These are phyloP conservation scores for Nomada flava DNA, from an alignment of 2,888 invertebrate genomes.

Conservation along the genomic window DNA sequence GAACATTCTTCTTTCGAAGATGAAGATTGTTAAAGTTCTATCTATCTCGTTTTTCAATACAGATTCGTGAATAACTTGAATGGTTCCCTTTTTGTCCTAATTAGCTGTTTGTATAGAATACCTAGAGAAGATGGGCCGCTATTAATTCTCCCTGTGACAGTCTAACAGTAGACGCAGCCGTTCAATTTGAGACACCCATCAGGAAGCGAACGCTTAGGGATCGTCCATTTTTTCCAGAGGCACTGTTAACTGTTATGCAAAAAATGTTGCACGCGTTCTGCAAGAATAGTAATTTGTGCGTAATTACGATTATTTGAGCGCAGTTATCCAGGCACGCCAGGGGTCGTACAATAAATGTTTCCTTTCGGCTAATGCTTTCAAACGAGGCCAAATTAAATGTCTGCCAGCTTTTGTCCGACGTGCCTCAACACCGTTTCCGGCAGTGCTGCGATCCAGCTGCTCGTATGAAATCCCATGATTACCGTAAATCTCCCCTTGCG, in stretches of 20 bases:
- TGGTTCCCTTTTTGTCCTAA: not conserved
- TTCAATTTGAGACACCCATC: constrained; percentile 6
- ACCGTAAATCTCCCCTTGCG: constrained; percentile 45
- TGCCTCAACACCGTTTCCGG: constrained; percentile 36
- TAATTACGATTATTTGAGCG: constrained; percentile 14
- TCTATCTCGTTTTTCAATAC: not conserved
- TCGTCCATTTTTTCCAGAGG: not conserved
- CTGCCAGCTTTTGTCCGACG: not conserved
- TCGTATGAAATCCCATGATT: constrained; percentile 22
- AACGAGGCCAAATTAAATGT: constrained; percentile 32
- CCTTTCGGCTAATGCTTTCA: not conserved
- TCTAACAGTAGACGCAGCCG: constrained; percentile 7
- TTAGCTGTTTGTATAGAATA: not conserved
- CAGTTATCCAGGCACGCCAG: not conserved
- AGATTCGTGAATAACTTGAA: no score
- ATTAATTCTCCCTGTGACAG: constrained; percentile 19
- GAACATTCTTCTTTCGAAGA: not conserved
- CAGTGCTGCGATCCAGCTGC: constrained; percentile 8
- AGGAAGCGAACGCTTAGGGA: constrained; percentile 19
- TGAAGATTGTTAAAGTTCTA: not conserved
- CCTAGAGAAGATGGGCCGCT: not conserved
- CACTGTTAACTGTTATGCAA: constrained; percentile 15
- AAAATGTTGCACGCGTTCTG: not conserved
- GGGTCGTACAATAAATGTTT: constrained; percentile 14
- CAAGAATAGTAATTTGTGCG: constrained; percentile 15